Conservation (phyloP, 2,113 vertebrate genomes). For the Sitta europaea region DNA sequence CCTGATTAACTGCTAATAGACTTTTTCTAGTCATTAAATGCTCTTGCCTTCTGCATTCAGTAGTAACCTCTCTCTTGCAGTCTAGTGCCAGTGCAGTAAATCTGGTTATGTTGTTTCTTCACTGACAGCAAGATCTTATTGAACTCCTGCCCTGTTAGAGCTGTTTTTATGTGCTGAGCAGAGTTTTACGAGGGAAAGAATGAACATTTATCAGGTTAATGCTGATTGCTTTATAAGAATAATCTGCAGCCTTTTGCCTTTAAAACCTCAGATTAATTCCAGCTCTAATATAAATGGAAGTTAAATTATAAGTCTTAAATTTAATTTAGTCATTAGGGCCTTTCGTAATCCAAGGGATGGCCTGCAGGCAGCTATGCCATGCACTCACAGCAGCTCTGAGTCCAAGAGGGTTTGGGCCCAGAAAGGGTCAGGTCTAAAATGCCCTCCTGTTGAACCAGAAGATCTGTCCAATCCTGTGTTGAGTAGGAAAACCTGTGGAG, state of each 20-base stretch:
- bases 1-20: background rate
- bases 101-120: background rate
- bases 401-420: background rate
- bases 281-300: slow-evolving; percentile 40
- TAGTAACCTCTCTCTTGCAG: background rate
- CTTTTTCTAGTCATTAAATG: background rate
- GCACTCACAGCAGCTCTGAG: background rate
- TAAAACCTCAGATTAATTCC: slow-evolving; percentile 58
- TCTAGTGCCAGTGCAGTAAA: background rate
- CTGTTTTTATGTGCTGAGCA: background rate
- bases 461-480: background rate
- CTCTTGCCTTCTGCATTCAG: background rate
- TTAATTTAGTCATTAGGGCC: slow-evolving; percentile 56
- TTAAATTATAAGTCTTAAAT: slow-evolving; percentile 56
- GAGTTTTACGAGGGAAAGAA: background rate
- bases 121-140: background rate
- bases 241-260: slow-evolving; percentile 49
- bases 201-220: background rate
- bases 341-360: slow-evolving; percentile 17
- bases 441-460: background rate
- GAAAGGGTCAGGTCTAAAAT: background rate
- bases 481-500: background rate
- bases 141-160: background rate
- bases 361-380: background rate
- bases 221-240: slow-evolving; percentile 25